These are phyloP conservation scores for Leptinotarsa tumamoca DNA, from an alignment of 2,888 invertebrate genomes.

Conservation along the genomic window DNA sequence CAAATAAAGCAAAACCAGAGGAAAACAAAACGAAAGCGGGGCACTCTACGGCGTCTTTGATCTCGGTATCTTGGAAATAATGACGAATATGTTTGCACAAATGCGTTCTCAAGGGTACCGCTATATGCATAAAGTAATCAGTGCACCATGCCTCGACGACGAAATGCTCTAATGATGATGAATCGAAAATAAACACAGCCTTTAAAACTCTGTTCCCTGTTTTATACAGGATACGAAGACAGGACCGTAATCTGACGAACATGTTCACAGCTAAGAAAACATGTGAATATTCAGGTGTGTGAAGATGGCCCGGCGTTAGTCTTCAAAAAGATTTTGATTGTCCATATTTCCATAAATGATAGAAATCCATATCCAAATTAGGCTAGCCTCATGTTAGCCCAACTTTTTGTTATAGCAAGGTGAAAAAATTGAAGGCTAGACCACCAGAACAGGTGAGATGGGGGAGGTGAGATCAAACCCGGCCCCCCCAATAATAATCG, in stretches of 20 bases:
- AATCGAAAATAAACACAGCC: conserved; percentile 22
- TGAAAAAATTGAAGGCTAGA: no score
- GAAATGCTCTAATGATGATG: conserved; percentile 21
- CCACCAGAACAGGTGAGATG: no score
- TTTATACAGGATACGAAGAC: neutral
- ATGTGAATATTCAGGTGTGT: no score
- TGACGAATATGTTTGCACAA: conserved; percentile 49
- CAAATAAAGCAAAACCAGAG: conserved; percentile 12
- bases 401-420: no score
- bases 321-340: no score
- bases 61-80: conserved; percentile 50
- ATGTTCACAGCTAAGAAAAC: no score
- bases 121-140: conserved; percentile 40
- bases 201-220: neutral
- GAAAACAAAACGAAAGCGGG: conserved; percentile 20
- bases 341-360: no score
- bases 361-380: no score
- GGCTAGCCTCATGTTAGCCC: no score
- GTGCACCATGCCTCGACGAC: conserved; percentile 19
- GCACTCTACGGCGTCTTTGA: conserved; percentile 41
- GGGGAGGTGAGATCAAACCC: no score
- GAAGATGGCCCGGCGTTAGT: no score
- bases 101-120: conserved; percentile 44
- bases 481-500: no score
- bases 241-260: neutral